phyloP scores from a whole-genome alignment of 2,113 vertebrate genomes.

The Capricornis sumatraensis region DNA sequence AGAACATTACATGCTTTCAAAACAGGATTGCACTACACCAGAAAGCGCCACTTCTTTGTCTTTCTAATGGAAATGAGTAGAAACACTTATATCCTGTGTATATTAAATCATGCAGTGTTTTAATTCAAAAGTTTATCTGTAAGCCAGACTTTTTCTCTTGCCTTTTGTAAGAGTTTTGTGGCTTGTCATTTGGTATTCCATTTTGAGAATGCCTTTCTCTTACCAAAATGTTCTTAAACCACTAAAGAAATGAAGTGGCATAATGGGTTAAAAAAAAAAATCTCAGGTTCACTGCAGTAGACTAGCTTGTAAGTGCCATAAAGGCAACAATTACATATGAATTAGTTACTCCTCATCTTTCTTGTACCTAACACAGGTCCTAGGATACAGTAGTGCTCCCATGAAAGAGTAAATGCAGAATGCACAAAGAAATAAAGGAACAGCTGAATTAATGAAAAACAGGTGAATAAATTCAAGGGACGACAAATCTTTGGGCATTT shows the following conservation, averaged over 20 bases:
- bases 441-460: neutral
- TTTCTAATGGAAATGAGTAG: conserved; percentile 72
- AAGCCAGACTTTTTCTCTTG: neutral
- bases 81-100: conserved; percentile 60
- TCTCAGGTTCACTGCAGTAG: neutral
- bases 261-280: conserved; percentile 10
- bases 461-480: neutral
- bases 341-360: neutral
- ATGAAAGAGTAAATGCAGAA: neutral
- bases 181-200: conserved; percentile 23
- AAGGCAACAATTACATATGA: neutral
- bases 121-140: conserved; percentile 57
- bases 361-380: neutral
- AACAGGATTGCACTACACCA: conserved; percentile 88
- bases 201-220: conserved; percentile 63
- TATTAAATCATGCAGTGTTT: conserved; percentile 55
- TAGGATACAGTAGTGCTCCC: neutral
- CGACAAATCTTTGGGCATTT: neutral
- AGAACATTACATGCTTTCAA: conserved; percentile 88
- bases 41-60: conserved; percentile 90
- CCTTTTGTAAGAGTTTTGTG: conserved; percentile 38
- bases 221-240: conserved; percentile 73
- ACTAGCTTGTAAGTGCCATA: neutral
- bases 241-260: conserved; percentile 65
- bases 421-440: neutral